These are phyloP conservation scores for Heterodera filipjevi DNA, from an alignment of 2,888 invertebrate species.

Conservation along the genomic window DNA sequence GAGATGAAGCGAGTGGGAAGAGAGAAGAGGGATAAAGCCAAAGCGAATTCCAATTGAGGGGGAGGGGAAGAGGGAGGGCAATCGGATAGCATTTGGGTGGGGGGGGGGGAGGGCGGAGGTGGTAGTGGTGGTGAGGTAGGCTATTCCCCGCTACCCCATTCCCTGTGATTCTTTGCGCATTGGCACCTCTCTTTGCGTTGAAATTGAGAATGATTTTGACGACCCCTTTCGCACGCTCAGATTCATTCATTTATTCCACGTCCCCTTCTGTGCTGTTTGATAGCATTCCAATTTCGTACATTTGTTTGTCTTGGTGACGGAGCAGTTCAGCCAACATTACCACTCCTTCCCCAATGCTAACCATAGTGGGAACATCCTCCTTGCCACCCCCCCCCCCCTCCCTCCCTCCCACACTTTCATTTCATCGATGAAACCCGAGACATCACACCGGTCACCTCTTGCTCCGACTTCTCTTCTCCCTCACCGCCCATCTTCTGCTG, in stretches of 20 bases:
- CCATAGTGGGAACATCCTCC: constrained; percentile 3
- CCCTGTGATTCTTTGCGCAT: background rate
- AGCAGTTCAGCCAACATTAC: background rate
- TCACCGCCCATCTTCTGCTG: background rate
- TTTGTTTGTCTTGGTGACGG: constrained; percentile 7
- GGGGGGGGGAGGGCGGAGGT: background rate
- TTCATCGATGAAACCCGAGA: constrained; percentile 7
- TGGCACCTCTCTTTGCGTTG: background rate
- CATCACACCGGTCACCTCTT: background rate
- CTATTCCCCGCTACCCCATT: background rate
- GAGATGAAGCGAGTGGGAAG: background rate
- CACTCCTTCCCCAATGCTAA: background rate
- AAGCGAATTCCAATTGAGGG: too few relatives aligned
- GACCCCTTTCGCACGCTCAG: background rate
- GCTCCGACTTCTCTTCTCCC: background rate
- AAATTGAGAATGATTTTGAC: constrained; percentile 10
- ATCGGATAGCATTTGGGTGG: background rate
- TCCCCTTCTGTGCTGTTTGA: background rate
- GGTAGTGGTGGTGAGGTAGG: background rate
- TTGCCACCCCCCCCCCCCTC: background rate
- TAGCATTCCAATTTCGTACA: background rate
- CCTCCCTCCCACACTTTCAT: background rate
- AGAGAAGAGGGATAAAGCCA: background rate
- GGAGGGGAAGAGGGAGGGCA: background rate
- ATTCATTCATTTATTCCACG: background rate